Base-by-base conservation (phyloP, 1,140 invertebrate genomes). In the Centruroides vittatus region DNA sequence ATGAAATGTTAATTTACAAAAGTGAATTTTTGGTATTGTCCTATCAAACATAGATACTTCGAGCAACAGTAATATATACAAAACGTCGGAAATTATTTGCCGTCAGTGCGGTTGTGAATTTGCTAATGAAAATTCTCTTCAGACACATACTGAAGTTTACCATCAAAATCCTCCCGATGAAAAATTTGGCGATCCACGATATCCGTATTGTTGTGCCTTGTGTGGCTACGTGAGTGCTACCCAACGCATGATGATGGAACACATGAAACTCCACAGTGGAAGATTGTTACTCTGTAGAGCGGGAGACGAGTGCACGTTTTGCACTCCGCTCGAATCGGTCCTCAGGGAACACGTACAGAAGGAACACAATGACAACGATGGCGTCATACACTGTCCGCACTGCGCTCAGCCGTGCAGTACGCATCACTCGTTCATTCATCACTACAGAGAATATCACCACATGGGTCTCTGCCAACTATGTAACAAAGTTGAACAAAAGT, bases 71-170 rank as follows among this genome's bases (percentile, higher is more conserved):
- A 41, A 41, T 3, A 41, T 41, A 41, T 41, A 6, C 3, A 41
- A 41, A 41, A 5, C 73, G 35, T 68, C 73, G 35, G 78, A 79
- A 61, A 69, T 68, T 46, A 67, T 70, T 72, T 81, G 75, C 69
- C 70, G 68, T 60, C 71, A 70, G 62, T 79, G 78, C 71, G 78
- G 78, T 63, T 76, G 76, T 68, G 76, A 78, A 65, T 77, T 78
- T 68, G 71, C 73, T 62, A 75, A 79, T 70, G 75, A 76, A 65
- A 67, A 70, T 41, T 78, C 77, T n/a, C 68, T 78, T 23, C 72
- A 74, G 56, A 72, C 70, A 10, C 78, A 78, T 67, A 71, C 74
- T 63, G 70, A 70, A 61, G 70, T 73, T 55, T 73, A 76, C 66
- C 71, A 72, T 59, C 69, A 70, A 50, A 63, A 70, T 67, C 65